Percentiles rank a stretch among this genome's conserved stretches.
phyloP scores from a whole-genome alignment of 2,113 vertebrate species.

The Seriola aureovittata region DNA sequence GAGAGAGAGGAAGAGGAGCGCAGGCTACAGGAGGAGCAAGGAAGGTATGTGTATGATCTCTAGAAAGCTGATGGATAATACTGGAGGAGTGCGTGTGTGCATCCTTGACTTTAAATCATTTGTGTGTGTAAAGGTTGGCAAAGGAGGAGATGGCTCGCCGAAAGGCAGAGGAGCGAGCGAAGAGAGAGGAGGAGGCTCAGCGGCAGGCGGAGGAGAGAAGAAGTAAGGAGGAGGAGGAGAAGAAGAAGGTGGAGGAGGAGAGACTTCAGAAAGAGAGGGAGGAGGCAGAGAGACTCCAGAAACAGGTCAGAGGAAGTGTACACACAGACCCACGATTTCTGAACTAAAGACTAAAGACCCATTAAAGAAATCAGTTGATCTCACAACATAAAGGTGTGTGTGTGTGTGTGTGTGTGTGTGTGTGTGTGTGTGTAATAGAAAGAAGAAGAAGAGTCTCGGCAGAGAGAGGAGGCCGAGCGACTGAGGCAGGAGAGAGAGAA shows the following conservation, averaged over 20 bases:
- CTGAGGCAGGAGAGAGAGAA: constrained; percentile 91
- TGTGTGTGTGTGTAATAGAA: constrained; percentile 65
- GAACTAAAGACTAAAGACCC: background rate
- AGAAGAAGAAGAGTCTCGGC: constrained; percentile 92
- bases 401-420: background rate
- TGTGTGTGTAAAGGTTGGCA: constrained; percentile 83
- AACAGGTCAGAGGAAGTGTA: constrained; percentile 84
- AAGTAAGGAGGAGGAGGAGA: constrained; percentile 84
- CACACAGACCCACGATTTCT: background rate
- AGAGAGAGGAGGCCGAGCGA: constrained; percentile 90
- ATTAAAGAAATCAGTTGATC: background rate
- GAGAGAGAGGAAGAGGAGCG: constrained; percentile 92
- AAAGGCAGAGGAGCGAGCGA: constrained; percentile 89
- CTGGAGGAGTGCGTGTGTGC: background rate
- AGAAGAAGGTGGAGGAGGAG: constrained; percentile 84
- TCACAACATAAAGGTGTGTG: background rate
- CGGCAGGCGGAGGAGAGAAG: constrained; percentile 85
- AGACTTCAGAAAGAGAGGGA: constrained; percentile 85
- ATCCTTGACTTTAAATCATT: background rate
- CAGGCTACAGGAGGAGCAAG: constrained; percentile 88
- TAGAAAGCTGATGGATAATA: background rate
- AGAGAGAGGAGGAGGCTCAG: constrained; percentile 89
- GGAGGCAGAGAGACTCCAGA: constrained; percentile 88
- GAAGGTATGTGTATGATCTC: constrained; percentile 70
- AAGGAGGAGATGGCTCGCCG: constrained; percentile 90